Evolutionary conservation across 2,888 invertebrate genomes (phyloP), one percentile per base, ranked within the genome.

Genomic region (Apamea sordens): DNA sequence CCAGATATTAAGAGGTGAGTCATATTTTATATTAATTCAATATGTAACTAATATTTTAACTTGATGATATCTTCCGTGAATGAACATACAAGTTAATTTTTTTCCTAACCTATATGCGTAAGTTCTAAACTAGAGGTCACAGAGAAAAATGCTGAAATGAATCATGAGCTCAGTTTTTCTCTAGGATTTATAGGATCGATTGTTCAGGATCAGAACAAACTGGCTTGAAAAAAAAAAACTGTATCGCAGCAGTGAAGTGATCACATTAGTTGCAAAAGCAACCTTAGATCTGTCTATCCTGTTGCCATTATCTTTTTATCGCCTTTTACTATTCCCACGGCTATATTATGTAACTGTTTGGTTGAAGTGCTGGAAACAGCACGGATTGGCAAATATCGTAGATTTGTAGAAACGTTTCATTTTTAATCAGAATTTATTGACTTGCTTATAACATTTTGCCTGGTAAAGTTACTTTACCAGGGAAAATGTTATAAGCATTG

Each of bases 1-100:
- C 97, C 99, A 99, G 97, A 99, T 99, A 97, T 98, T 99, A 93
- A 98, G 99, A 97, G 99, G 99, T 98, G 94, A 98, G 98, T 97
- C 41, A 13, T 2, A 44, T 56, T 72, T 76, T 53, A 68, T 61
- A n/a, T 41, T n/a, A 18, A 24, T 18, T n/a, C 18, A 36, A 7
- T 32, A 44, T 2, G 11, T 63, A 47, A 36, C 36, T 76, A 50
- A 15, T 50, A 15, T 47, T 76, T 59, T 24, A 24, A 44, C 41
- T 44, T 74, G n/a, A 32, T 44, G 6, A 56, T 56, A 32, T 18
- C 24, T 56, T 7, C 5, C 56, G 32, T 75, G 10, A 28, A 24
- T 3, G 3, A 2, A n/a, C 13, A 32, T 67, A 24, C 4, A 10
- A 32, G 15, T 0, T 24, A 13, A 18, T 21, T 63, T 13, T 18